Percentiles rank a stretch among this genome's conserved stretches.
Evolutionary conservation across 2,113 vertebrate species (phyloP).

Genomic region (Megaceryle maxima): DNA sequence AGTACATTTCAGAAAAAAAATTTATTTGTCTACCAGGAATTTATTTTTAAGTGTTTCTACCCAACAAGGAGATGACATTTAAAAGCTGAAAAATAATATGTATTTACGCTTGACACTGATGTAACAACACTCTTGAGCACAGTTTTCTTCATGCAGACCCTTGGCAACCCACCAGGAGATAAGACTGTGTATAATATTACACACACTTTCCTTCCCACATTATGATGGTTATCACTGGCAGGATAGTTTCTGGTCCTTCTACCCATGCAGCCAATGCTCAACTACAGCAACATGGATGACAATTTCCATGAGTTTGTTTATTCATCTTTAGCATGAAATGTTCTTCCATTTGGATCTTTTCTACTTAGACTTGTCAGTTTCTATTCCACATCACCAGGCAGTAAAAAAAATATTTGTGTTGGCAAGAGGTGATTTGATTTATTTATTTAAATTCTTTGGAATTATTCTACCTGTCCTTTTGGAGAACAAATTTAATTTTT

Average conservation of each 20-base stretch:
- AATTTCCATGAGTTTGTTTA: neutral
- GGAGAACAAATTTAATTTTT: neutral
- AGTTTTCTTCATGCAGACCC: neutral
- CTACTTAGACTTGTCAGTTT: neutral
- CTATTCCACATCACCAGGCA: neutral
- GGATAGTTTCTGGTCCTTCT: neutral
- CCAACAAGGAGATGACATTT: neutral
- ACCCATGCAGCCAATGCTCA: neutral
- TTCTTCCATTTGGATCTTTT: neutral
- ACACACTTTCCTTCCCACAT: neutral
- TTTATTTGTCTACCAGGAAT: constrained; percentile 15
- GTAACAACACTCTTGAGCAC: neutral
- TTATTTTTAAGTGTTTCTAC: constrained; percentile 3
- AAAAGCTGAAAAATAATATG: neutral
- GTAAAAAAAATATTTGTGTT: neutral
- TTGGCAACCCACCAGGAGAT: neutral
- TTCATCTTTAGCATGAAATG: neutral
- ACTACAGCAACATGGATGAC: neutral
- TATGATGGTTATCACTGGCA: neutral
- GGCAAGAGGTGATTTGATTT: rapidly evolving
- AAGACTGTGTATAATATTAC: neutral
- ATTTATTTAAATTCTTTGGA: neutral
- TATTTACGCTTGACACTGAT: neutral
- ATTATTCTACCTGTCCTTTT: neutral
- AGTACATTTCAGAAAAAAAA: constrained; percentile 41